Conservation (phyloP, 53 echinoderm and acorn worm species). For the Astropecten irregularis region DNA sequence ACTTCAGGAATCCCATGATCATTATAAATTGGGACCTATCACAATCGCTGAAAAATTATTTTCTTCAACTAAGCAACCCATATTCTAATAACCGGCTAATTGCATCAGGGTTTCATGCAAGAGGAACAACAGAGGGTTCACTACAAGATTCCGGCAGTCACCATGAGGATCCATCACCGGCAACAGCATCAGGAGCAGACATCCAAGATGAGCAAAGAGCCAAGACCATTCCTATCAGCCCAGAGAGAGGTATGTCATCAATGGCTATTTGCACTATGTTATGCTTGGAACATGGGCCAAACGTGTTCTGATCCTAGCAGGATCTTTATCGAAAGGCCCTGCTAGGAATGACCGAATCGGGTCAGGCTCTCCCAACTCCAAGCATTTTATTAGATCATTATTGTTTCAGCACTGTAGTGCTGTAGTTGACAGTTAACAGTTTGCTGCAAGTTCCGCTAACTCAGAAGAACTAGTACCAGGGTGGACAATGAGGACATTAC, state of each 20-base stretch:
- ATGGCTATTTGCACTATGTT: neutral
- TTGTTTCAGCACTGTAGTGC: too few species aligned
- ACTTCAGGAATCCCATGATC: too few species aligned
- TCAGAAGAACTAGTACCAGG: too few species aligned
- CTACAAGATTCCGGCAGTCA: neutral
- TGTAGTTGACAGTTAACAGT: too few species aligned
- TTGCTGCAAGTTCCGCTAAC: too few species aligned
- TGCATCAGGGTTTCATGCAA: neutral
- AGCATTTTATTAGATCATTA: too few species aligned
- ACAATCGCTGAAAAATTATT: too few species aligned
- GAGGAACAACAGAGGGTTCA: neutral
- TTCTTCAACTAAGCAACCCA: too few species aligned
- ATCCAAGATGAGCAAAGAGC: neutral
- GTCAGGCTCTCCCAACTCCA: too few species aligned
- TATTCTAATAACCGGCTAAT: too few species aligned
- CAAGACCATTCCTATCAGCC: conserved; percentile 12
- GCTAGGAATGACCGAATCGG: neutral
- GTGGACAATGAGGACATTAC: too few species aligned
- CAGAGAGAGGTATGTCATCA: conserved; percentile 27
- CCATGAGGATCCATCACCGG: neutral
- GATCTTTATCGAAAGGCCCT: neutral
- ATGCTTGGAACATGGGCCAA: neutral
- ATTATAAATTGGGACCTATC: neutral
- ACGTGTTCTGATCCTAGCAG: too few species aligned
- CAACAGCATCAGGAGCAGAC: neutral